phyloP scores from a whole-genome alignment of 2,888 invertebrate genomes.

The Acanthopleura granulata region DNA sequence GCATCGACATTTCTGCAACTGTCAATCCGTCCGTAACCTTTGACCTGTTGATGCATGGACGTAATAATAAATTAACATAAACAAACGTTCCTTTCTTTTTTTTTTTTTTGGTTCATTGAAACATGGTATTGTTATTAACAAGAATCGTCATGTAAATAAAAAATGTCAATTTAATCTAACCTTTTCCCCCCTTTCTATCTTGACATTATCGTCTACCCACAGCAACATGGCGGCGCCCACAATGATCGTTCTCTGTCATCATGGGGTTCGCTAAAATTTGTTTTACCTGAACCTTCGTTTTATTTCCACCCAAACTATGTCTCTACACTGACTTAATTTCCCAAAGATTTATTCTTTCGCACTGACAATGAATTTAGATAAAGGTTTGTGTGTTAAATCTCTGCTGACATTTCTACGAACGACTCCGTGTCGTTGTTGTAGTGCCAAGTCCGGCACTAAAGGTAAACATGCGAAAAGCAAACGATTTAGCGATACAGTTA shows the following conservation, averaged over 20 bases:
- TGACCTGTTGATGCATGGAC: conserved; percentile 10
- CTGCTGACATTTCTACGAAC: not conserved
- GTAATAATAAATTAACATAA: conserved; percentile 12
- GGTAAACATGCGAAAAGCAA: conserved; percentile 35
- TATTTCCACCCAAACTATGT: too few species aligned
- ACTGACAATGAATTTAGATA: not conserved
- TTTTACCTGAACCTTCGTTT: too few species aligned
- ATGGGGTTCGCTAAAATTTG: too few species aligned
- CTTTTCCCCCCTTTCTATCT: too few species aligned
- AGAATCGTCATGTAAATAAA: too few species aligned
- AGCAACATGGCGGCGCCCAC: conserved; percentile 42
- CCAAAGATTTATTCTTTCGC: not conserved
- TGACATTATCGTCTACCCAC: not conserved
- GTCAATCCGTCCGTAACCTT: conserved; percentile 12
- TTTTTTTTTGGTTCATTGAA: not conserved
- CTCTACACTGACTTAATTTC: too few species aligned
- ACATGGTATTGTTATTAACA: not conserved
- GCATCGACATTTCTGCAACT: not conserved
- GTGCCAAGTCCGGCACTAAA: not conserved
- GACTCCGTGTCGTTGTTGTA: not conserved
- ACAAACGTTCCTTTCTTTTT: not conserved
- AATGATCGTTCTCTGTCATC: not conserved
- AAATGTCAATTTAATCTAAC: too few species aligned
- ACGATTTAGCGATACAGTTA: conserved; percentile 57
- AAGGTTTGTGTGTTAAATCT: not conserved